Conservation (phyloP, 2,113 vertebrate species). For the Marcusenius ussheri region DNA sequence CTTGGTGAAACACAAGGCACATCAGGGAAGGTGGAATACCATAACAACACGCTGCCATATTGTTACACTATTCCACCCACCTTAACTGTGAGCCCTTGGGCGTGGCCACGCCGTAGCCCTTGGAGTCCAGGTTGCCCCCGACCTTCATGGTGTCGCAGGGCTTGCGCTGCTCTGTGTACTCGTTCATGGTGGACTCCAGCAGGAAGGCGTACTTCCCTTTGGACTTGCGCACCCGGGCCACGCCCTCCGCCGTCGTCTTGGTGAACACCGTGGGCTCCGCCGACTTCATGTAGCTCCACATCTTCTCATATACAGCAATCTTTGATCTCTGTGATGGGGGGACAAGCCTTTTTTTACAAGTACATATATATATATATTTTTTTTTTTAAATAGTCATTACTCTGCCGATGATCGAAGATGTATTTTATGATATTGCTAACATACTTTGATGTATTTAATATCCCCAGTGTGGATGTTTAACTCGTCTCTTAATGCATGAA, state of each 20-base stretch:
- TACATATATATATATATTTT: not conserved
- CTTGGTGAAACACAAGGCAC: conserved; percentile 61
- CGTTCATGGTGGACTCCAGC: conserved; percentile 98
- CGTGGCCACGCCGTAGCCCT: conserved; percentile 97
- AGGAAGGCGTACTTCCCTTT: conserved; percentile 99
- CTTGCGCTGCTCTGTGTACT: conserved; percentile 98
- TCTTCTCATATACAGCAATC: conserved; percentile 99
- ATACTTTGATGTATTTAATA: not conserved
- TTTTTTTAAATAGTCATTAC: not conserved
- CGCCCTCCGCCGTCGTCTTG: conserved; percentile 92
- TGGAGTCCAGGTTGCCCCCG: conserved; percentile 99
- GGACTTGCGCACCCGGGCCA: conserved; percentile 92
- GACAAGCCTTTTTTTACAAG: conserved; percentile 20
- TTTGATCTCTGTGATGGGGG: conserved; percentile 81
- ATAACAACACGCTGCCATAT: conserved; percentile 98
- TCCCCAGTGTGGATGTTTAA: not conserved
- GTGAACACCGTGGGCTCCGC: conserved; percentile 97
- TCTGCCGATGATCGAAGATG: not conserved
- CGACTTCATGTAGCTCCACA: conserved; percentile 99
- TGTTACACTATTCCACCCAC: conserved; percentile 99
- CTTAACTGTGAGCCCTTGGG: conserved; percentile 99
- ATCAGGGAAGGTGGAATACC: conserved; percentile 99
- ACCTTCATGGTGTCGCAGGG: conserved; percentile 99
- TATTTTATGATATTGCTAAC: not conserved
- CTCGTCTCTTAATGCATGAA: not conserved